Evolutionary conservation across 2,888 invertebrate species (phyloP).

Genomic region (Lysandra coridon): DNA sequence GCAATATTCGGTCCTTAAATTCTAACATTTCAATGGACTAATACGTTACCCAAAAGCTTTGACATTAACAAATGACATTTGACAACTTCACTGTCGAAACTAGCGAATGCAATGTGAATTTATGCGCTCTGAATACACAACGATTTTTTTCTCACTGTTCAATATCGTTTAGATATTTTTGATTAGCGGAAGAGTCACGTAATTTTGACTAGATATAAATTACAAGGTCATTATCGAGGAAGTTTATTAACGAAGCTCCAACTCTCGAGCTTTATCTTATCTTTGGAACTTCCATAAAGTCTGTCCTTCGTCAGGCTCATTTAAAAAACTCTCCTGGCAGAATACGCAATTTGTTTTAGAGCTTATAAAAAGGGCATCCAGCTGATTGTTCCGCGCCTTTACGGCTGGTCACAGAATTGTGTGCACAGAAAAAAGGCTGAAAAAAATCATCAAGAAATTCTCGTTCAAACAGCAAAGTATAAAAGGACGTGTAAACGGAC

Average conservation of each 20-base stretch:
- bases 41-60: too few relatives aligned
- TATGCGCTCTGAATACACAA: too few relatives aligned
- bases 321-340: background rate
- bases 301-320: background rate
- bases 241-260: background rate
- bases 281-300: conserved; percentile 2
- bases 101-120: too few relatives aligned
- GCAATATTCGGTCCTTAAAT: too few relatives aligned
- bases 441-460: background rate
- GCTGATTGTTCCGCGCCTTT: conserved; percentile 6
- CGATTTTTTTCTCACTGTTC: too few relatives aligned
- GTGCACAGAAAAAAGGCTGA: background rate
- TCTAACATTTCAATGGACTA: too few relatives aligned
- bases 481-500: background rate
- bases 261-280: conserved; percentile 5
- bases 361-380: conserved; percentile 12
- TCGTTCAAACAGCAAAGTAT: background rate
- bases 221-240: background rate
- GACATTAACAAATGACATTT: too few relatives aligned
- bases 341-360: conserved; percentile 19
- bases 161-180: too few relatives aligned
- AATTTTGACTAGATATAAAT: background rate
- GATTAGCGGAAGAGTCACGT: background rate
- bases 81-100: too few relatives aligned
- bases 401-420: background rate